phyloP scores from a whole-genome alignment of 2,113 vertebrate species.

The Onychorhynchus coronatus region DNA sequence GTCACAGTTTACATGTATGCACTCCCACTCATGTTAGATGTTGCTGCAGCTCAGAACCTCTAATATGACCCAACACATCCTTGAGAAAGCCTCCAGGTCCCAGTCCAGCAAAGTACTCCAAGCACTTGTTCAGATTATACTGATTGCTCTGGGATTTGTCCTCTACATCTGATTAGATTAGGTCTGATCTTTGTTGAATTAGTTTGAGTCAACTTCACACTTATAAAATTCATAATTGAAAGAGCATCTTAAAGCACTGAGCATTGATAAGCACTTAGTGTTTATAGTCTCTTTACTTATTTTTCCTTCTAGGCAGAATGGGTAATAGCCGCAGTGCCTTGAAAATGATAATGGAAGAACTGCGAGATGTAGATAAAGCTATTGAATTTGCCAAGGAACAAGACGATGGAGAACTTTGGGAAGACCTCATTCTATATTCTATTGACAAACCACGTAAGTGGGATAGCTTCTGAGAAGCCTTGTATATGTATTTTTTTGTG shows the following conservation, averaged over 20 bases:
- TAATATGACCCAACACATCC: not conserved
- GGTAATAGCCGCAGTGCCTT: conserved; percentile 94
- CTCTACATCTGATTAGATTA: not conserved
- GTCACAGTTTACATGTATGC: not conserved
- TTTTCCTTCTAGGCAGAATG: conserved; percentile 86
- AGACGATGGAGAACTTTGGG: conserved; percentile 96
- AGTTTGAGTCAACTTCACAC: not conserved
- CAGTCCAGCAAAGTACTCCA: not conserved
- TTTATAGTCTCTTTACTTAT: not conserved
- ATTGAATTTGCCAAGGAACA: conserved; percentile 99
- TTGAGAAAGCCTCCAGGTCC: not conserved
- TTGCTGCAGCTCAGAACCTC: not conserved
- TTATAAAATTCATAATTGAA: not conserved
- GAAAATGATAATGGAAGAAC: conserved; percentile 99
- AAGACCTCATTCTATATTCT: conserved; percentile 96
- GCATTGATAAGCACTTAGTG: not conserved
- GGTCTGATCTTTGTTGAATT: not conserved
- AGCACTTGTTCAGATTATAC: not conserved
- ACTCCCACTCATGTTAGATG: not conserved
- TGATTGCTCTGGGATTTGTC: not conserved
- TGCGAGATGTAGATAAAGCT: conserved; percentile 93
- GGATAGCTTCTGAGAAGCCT: not conserved
- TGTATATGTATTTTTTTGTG: not conserved
- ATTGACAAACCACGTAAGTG: conserved; percentile 96
- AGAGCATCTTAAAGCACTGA: not conserved